phyloP scores from a whole-genome alignment of 2,113 vertebrate species.

The Gopherus evgoodei region DNA sequence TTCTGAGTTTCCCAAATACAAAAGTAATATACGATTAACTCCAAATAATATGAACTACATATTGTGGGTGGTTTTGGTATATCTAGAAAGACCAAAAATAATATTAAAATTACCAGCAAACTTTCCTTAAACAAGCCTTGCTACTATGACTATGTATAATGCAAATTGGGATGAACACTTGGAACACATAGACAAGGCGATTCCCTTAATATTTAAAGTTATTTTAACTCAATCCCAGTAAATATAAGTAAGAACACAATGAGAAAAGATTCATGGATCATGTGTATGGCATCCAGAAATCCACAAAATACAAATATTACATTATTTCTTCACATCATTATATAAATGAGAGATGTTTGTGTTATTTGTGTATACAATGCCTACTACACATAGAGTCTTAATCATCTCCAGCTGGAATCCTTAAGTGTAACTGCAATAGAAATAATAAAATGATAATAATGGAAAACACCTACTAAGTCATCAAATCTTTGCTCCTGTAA shows the following conservation, averaged over 20 bases:
- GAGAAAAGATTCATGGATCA: background rate
- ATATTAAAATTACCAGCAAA: background rate
- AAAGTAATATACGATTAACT: background rate
- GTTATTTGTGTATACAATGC: background rate
- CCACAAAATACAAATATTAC: background rate
- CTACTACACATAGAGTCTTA: background rate
- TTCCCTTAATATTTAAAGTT: background rate
- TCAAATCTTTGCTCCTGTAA: background rate
- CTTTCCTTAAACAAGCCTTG: background rate
- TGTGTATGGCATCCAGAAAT: background rate
- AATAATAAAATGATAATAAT: background rate
- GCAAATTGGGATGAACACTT: background rate
- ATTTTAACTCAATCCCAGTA: background rate
- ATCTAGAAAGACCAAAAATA: background rate
- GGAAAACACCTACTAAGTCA: background rate
- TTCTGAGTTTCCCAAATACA: background rate
- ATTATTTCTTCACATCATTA: background rate
- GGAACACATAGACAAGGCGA: background rate
- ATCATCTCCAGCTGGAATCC: background rate
- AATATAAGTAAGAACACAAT: background rate
- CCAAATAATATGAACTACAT: background rate
- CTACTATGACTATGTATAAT: background rate
- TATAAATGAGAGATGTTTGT: background rate
- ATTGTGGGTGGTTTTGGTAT: background rate
- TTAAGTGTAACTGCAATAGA: background rate